Base-by-base conservation (phyloP, 2,113 vertebrate genomes). In the Orcinus orca region DNA sequence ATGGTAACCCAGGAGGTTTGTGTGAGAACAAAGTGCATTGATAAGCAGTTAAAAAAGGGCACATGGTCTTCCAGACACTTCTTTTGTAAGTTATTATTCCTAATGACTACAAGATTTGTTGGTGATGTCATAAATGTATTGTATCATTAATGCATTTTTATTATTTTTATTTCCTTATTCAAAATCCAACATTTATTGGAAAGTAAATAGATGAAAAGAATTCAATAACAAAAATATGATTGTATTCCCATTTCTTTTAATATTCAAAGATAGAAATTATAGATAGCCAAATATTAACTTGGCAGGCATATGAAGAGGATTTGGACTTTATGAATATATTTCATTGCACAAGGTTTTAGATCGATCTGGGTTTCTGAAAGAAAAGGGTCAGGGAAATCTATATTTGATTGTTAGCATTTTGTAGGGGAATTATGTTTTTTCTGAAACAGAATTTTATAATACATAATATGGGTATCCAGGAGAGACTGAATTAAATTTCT, bases 151-250 rank as follows among this genome's bases (percentile, higher is more conserved):
- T 67, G 17, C 3, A 26, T 67, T 38, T 84, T 95, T 81, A 8
- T 81, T 31, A 74, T 73, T n/a, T 90, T 60, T 44, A 91, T 93
- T 71, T 93, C 18, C 65, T 92, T 65, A 96, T 76, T 82, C 33
- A 88, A 89, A 88, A 93, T 50, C 13, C 26, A 93, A 62, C 25
- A 76, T 50, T 85, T 38, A 60, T 82, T 68, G 8, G 11, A 38
- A 67, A 55, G 10, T 62, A 68, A 58, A 3, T 65, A 79, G 10
- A 68, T 70, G 9, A 38, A 90, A 93, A 89, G 1, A 77, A 60
- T 71, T 77, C 13, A 85, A 20, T 73, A 67, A 53, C 33, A 94
- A 90, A 93, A 87, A 26, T n/a, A 65, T 67, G 13, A 92, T 58
- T 47, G 10, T 31, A 36, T 70, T 79, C 6, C 12, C 31, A 38